Conservation (phyloP, 2,113 vertebrate species). For the Glaucidium brasilianum region DNA sequence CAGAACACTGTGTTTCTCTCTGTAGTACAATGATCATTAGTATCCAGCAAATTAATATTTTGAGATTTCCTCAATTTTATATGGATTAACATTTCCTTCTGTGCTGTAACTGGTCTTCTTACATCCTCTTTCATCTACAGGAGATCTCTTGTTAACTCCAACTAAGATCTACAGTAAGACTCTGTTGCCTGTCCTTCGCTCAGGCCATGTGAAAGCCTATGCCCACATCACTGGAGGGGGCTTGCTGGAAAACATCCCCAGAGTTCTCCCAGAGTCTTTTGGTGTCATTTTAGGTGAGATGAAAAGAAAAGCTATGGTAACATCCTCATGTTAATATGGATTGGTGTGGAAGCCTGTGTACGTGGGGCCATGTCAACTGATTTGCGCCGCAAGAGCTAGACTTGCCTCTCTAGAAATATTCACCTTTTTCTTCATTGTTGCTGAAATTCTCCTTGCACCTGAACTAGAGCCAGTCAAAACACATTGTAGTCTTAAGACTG, state of each 20-base stretch:
- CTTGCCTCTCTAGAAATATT: not conserved
- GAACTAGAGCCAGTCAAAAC: not conserved
- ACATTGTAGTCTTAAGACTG: not conserved
- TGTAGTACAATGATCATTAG: not conserved
- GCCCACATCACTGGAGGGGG: constrained; percentile 97
- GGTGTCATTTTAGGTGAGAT: constrained; percentile 86
- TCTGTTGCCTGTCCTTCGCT: constrained; percentile 84
- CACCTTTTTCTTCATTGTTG: not conserved
- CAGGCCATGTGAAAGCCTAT: constrained; percentile 86
- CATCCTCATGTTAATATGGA: not conserved
- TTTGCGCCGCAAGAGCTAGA: not conserved
- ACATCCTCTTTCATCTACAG: constrained; percentile 60
- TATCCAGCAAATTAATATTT: not conserved
- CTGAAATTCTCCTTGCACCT: not conserved
- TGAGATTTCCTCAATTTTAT: not conserved
- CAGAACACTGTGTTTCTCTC: not conserved
- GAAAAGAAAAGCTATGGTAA: not conserved
- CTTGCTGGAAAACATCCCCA: constrained; percentile 92
- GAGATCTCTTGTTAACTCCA: constrained; percentile 87
- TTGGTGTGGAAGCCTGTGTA: not conserved
- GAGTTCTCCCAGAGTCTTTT: constrained; percentile 83
- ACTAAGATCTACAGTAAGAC: constrained; percentile 91
- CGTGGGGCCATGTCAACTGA: not conserved
- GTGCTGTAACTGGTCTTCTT: not conserved
- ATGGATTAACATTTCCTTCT: not conserved